These are phyloP conservation scores for Lasioglossum zephyrum DNA, from an alignment of 2,888 invertebrate genomes.

Conservation along the genomic window DNA sequence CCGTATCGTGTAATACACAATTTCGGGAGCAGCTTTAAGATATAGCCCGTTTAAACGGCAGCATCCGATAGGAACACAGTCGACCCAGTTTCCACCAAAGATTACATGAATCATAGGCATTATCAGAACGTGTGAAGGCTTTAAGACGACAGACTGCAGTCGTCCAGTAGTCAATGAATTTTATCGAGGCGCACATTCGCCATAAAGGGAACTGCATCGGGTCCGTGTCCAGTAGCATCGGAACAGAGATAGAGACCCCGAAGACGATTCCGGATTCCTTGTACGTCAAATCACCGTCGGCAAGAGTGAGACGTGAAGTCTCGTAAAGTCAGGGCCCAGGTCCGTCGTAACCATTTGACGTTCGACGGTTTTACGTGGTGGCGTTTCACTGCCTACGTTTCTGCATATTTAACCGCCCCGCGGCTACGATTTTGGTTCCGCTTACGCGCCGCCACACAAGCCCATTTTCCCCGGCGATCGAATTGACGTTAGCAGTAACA, in stretches of 20 bases:
- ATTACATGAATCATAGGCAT: not conserved
- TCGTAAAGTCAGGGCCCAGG: constrained; percentile 54
- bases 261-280: constrained; percentile 53
- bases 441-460: constrained; percentile 5
- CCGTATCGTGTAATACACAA: constrained; percentile 5
- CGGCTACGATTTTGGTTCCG: constrained; percentile 32
- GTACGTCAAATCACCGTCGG: constrained; percentile 63
- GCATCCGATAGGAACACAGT: not conserved
- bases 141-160: constrained; percentile 14
- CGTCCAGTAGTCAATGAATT: constrained; percentile 70
- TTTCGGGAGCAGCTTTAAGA: not conserved
- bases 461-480: constrained; percentile 47
- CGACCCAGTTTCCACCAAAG: not conserved
- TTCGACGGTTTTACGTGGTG: constrained; percentile 64
- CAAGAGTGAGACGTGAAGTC: constrained; percentile 58
- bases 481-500: constrained; percentile 40
- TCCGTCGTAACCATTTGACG: constrained; percentile 65
- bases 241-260: constrained; percentile 59
- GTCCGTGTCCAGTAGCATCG: constrained; percentile 36
- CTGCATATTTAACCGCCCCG: constrained; percentile 46
- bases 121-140: not conserved
- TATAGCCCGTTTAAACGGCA: not conserved
- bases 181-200: constrained; percentile 75
- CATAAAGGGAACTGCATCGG: constrained; percentile 43
- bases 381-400: constrained; percentile 35